Base-by-base conservation (phyloP, 2,888 invertebrate genomes). In the Aproaerema taeniolella region DNA sequence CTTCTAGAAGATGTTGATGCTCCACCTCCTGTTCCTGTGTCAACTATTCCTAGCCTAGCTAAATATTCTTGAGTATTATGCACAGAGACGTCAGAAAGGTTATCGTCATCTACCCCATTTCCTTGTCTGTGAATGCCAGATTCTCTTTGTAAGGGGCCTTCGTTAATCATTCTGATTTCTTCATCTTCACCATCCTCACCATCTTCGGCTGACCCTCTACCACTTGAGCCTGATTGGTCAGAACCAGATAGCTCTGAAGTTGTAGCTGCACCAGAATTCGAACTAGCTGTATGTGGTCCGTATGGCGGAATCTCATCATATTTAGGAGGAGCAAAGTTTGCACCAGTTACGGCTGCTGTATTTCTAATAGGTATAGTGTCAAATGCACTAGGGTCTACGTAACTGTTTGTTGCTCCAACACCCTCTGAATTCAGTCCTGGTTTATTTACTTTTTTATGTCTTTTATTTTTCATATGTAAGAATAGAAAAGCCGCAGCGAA, bases 111-210 rank as follows among this genome's bases (percentile, higher is more conserved):
- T 0, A 81, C 80, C 30, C 88, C 88, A 45, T 89, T 89, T 20
- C 83, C 68, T 54, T 88, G 88, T 50, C 90, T 75, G 49, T 90
- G 91, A 42, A 91, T 89, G 31, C 91, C 90, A 11, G 91, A 89
- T 64, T 93, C 93, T 46, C 91, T 87, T 67, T 95, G 94, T 24
- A 95, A 75, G 0, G 94, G 94, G 0, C 96, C 95, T 73, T 98
- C 97, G 67, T 97, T 97, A 49, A 98, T 98, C 97, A 97, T 98
- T 53, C 97, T 89, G 38, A 98, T 97, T 75, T 98, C 98, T 73
- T 98, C 98, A 66, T 98, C 98, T 58, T 97, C 96, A 1, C 94
- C 95, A 61, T 95, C 95, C 53, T 94, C 95, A 0, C 94, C 95
- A 53, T 97, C 97, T 77, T 98, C 98, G 1, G 97, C 98, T 0